Conservation (phyloP, 2,797 vertebrate genomes). For the Kryptopterus vitreolus region DNA sequence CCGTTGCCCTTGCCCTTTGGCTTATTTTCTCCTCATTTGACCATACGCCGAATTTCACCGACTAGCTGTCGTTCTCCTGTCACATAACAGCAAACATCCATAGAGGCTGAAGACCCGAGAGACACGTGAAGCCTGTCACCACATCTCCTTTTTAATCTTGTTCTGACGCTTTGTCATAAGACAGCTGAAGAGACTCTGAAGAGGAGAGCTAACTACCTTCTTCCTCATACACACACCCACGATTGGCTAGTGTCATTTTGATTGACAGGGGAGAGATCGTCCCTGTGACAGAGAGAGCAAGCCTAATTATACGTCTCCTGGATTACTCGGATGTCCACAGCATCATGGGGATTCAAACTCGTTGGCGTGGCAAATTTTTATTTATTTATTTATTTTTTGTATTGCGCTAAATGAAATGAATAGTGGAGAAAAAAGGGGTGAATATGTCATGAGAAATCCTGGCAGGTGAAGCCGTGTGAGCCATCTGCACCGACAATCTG, state of each 20-base stretch:
- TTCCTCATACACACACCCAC: not conserved
- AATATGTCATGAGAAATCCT: not conserved
- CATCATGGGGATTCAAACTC: not conserved
- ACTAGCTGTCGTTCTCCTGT: not conserved
- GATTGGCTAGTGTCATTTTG: not conserved
- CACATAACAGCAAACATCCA: not conserved
- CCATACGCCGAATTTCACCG: not conserved
- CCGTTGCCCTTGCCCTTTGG: not conserved
- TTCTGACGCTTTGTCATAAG: not conserved
- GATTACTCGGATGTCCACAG: not conserved
- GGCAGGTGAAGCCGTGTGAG: not conserved
- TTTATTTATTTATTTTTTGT: not conserved
- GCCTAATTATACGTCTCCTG: constrained; percentile 1
- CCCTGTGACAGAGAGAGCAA: not conserved
- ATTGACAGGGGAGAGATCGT: not conserved
- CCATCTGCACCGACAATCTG: not conserved
- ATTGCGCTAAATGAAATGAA: not conserved
- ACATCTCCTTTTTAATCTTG: not conserved
- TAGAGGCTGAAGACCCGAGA: not conserved
- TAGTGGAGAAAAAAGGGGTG: not conserved
- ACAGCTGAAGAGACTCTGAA: not conserved
- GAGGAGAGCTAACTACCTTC: not conserved
- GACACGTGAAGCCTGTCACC: not conserved
- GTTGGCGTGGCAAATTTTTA: not conserved
- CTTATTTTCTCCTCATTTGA: not conserved